These are phyloP conservation scores for Helobdella robusta DNA, from an alignment of 2,888 invertebrate species.

Conservation along the genomic window DNA sequence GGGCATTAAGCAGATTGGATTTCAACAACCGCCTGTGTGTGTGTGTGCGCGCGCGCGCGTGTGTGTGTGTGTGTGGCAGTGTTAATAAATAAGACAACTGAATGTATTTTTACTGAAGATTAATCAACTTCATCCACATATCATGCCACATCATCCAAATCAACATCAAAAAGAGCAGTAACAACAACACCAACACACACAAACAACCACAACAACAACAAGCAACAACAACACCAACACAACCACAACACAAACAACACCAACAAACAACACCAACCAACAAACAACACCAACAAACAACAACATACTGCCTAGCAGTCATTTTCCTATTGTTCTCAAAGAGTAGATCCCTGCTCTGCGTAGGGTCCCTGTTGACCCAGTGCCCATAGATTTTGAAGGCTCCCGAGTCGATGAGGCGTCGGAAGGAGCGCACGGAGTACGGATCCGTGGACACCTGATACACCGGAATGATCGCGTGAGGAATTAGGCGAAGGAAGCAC, in stretches of 20 bases:
- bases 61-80: no score
- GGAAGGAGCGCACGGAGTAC: conserved; percentile 60
- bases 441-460: conserved; percentile 66
- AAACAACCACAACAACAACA: neutral
- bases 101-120: no score
- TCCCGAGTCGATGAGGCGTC: conserved; percentile 66
- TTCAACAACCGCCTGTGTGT: no score
- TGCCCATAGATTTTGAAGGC: conserved; percentile 97
- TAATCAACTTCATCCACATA: no score
- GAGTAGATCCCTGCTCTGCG: conserved; percentile 92
- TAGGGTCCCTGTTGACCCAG: conserved; percentile 98
- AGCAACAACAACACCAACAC: neutral
- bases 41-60: no score
- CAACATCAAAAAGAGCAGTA: no score
- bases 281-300: neutral
- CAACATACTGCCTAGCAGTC: neutral
- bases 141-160: no score
- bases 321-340: conserved; percentile 74
- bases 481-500: conserved; percentile 70
- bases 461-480: conserved; percentile 66
- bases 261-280: neutral
- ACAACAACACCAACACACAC: no score
- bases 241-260: neutral
- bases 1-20: no score
- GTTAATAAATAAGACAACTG: no score